Conservation (phyloP, 2,888 invertebrate genomes). For the Nasonia oneida region DNA sequence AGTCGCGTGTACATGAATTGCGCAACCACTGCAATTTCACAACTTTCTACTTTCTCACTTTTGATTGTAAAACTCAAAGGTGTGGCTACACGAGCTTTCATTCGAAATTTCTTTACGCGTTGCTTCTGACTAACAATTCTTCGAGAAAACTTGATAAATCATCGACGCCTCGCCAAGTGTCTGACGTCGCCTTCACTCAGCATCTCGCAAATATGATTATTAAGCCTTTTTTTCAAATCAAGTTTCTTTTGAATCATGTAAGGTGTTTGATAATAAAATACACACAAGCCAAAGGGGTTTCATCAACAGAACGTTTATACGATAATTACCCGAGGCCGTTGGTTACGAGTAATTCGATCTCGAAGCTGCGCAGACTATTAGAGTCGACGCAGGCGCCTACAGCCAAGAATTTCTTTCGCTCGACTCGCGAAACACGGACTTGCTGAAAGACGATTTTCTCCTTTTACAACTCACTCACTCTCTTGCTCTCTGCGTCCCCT, state of each 20-base stretch:
- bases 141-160: too few relatives aligned
- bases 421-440: slow-evolving; percentile 20
- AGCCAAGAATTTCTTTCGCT: slow-evolving; percentile 44
- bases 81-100: neutral
- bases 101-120: neutral
- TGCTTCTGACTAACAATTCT: neutral
- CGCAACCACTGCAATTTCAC: neutral
- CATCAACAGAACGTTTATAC: slow-evolving; percentile 52
- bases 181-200: too few relatives aligned
- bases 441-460: slow-evolving; percentile 47
- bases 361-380: slow-evolving; percentile 48
- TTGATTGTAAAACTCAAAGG: neutral
- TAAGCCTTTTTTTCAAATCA: too few relatives aligned
- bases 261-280: too few relatives aligned
- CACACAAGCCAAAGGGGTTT: too few relatives aligned
- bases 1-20: neutral
- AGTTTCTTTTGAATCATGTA: too few relatives aligned
- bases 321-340: slow-evolving; percentile 53
- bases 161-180: too few relatives aligned
- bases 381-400: slow-evolving; percentile 47
- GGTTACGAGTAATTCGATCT: slow-evolving; percentile 54
- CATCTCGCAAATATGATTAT: too few relatives aligned
- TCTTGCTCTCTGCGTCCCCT: neutral
- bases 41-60: neutral
- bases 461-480: slow-evolving; percentile 30